Percentiles rank a stretch among this genome's conserved stretches.
Conservation (phyloP, 2,113 vertebrate genomes). For the Tylochromis polylepis region DNA sequence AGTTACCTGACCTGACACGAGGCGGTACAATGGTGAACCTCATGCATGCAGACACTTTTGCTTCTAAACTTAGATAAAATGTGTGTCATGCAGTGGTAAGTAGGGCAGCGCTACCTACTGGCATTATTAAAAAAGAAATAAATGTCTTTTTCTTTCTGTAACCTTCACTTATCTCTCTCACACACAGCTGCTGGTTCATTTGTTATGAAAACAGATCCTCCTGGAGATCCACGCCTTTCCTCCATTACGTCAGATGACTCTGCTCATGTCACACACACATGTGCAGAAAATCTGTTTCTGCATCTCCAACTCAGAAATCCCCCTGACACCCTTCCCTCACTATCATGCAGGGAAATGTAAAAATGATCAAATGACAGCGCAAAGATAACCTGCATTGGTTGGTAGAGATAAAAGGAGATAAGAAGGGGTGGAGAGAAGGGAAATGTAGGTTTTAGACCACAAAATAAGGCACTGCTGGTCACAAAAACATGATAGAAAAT, state of each 20-base stretch:
- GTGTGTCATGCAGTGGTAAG: constrained; percentile 1
- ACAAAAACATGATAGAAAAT: not conserved
- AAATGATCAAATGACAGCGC: constrained; percentile 31
- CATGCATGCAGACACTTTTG: not conserved
- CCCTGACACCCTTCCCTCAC: not conserved
- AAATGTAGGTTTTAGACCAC: not conserved
- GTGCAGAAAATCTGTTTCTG: not conserved
- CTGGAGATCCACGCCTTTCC: not conserved
- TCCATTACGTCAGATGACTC: not conserved
- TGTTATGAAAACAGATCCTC: constrained; percentile 7
- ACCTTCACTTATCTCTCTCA: not conserved
- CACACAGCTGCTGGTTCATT: not conserved
- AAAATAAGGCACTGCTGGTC: not conserved
- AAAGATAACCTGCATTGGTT: not conserved
- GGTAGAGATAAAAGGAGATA: not conserved
- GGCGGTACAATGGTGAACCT: not conserved
- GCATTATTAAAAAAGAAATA: not conserved
- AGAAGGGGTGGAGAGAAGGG: not conserved
- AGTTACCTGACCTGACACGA: not conserved
- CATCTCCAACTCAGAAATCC: not conserved
- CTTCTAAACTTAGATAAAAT: not conserved
- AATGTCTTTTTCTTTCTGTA: not conserved
- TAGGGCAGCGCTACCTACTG: not conserved
- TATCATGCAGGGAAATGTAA: not conserved
- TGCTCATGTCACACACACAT: not conserved